Conservation (phyloP, 2,888 invertebrate species). For the Drosophila setosimentum region DNA sequence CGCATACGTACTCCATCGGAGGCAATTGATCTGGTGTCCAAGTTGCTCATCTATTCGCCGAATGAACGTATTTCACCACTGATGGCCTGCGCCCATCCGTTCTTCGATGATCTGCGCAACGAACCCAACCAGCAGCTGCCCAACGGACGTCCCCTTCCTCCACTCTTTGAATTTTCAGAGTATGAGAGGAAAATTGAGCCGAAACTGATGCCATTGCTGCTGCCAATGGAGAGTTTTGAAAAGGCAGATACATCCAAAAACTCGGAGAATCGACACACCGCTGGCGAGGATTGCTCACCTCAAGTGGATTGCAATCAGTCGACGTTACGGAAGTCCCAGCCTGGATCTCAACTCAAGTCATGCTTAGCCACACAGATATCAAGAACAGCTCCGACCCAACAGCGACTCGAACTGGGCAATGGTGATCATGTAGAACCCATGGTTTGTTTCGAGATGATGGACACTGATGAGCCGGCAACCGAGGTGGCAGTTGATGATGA, state of each 20-base stretch:
- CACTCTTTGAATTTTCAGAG: slow-evolving; percentile 98
- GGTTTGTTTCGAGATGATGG: slow-evolving; percentile 31
- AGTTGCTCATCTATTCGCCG: slow-evolving; percentile 98
- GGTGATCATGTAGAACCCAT: slow-evolving; percentile 55
- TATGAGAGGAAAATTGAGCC: slow-evolving; percentile 86
- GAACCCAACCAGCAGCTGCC: slow-evolving; percentile 96
- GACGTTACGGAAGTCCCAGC: background rate
- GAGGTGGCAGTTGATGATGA: slow-evolving; percentile 19
- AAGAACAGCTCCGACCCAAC: background rate
- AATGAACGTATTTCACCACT: slow-evolving; percentile 96
- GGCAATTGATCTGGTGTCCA: slow-evolving; percentile 95
- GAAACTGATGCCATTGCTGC: slow-evolving; percentile 66
- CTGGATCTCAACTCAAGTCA: background rate
- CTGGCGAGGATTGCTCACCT: slow-evolving; percentile 51
- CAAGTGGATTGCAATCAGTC: slow-evolving; percentile 3
- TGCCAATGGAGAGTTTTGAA: slow-evolving; percentile 18
- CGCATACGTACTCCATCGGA: slow-evolving; percentile 95
- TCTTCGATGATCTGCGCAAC: slow-evolving; percentile 99
- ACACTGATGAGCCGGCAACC: slow-evolving; percentile 13
- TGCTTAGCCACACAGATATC: background rate
- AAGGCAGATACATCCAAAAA: slow-evolving; percentile 1
- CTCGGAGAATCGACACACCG: slow-evolving; percentile 30
- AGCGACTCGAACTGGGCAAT: slow-evolving; percentile 59
- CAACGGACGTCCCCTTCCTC: slow-evolving; percentile 96
- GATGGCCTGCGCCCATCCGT: slow-evolving; percentile 98